These are phyloP conservation scores for Vanessa cardui DNA, from an alignment of 2,888 invertebrate species.

Conservation along the genomic window DNA sequence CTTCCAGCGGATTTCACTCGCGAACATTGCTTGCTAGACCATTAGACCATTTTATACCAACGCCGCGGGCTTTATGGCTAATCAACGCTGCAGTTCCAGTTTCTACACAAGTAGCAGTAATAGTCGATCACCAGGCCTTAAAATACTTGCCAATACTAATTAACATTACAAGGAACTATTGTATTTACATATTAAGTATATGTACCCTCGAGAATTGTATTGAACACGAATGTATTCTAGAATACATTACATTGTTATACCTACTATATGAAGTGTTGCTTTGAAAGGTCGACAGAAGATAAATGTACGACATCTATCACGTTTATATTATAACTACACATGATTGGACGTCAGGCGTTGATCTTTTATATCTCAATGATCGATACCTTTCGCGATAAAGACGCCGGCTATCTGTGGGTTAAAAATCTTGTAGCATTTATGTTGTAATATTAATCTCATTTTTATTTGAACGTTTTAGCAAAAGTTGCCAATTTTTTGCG, in stretches of 20 bases:
- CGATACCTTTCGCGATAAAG: conserved; percentile 48
- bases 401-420: conserved; percentile 2
- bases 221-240: background rate
- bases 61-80: conserved; percentile 46
- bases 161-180: conserved; percentile 12
- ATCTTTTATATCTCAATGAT: conserved; percentile 34
- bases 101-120: conserved; percentile 13
- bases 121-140: conserved; percentile 22
- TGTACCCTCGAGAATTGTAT: background rate
- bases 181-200: conserved; percentile 3
- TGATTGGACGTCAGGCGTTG: conserved; percentile 21
- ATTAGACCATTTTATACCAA: conserved; percentile 59
- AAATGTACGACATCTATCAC: too few relatives aligned
- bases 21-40: conserved; percentile 55
- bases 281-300: too few relatives aligned
- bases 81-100: conserved; percentile 35
- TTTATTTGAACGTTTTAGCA: background rate
- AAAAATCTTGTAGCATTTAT: background rate
- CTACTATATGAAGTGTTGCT: background rate
- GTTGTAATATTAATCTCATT: background rate
- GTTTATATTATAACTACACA: conserved; percentile 9
- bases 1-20: conserved; percentile 74
- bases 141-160: conserved; percentile 18
- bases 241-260: background rate
- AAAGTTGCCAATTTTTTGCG: conserved; percentile 39